Base-by-base conservation (phyloP, 2,797 vertebrate genomes). In the Pempheris klunzingeri region DNA sequence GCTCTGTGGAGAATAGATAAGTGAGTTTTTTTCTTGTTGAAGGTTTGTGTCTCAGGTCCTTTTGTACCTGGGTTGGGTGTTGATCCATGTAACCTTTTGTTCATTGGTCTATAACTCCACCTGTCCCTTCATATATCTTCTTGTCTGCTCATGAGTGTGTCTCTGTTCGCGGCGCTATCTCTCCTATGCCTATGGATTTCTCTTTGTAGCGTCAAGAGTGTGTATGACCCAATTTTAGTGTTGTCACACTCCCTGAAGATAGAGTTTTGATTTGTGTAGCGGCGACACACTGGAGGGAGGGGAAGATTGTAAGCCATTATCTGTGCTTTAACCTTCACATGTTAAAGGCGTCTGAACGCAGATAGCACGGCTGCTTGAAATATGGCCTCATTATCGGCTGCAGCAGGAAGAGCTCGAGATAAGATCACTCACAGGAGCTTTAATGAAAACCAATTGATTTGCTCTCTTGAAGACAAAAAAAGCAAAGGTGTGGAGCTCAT, bases 361-460 rank as follows among this genome's bases (percentile, higher is more conserved):
- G 90, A 93, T 86, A 88, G 82, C 24, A 5, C 34, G 17, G 77
- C 68, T 63, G 84, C 80, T 85, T 93, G 91, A 94, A 93, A 90
- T 92, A 92, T 88, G 90, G 92, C 88, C 91, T 93, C 88, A 91
- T 92, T 90, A 92, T 91, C 89, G 81, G 81, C 84, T 22, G 85
- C 69, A 2, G 77, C 70, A 82, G 81, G 80, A 63, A 84, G 63
- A 74, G 46, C 73, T 71, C 4, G 38, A 77, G 91, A 93, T 92
- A 93, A 89, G 84, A 93, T 91, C 77, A 44, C 67, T 85, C 81
- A 28, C 81, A 47, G 63, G 26, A 58, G 90, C 82, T 92, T 90
- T 90, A 90, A 93, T 93, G 90, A 91, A 92, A 92, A 83, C 81
- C 87, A 83, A 93, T 92, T 93, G 92, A 94, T 93, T 93, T 91